Conservation (phyloP, 2,797 vertebrate genomes). For the Lateolabrax maculatus region DNA sequence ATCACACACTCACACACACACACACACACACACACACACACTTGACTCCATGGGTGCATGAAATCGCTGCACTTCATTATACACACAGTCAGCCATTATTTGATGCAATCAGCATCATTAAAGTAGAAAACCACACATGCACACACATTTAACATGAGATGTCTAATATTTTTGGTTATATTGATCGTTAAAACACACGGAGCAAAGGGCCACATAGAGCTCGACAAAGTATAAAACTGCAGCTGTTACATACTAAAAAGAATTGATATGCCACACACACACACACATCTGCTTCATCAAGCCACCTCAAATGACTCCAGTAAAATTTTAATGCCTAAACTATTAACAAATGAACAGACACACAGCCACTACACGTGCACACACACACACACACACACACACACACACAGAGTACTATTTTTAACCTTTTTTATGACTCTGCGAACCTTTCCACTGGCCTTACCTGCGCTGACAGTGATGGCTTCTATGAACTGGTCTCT, state of each 20-base stretch:
- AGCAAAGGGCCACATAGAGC: not conserved
- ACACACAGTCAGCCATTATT: constrained; percentile 1
- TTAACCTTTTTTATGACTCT: too few species aligned
- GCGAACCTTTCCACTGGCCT: constrained; percentile 68
- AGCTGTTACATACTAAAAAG: constrained; percentile 40
- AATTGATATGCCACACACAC: constrained; percentile 12
- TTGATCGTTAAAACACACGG: not conserved
- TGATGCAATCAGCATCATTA: not conserved
- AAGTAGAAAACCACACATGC: not conserved
- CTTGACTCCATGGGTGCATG: not conserved
- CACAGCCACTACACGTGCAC: constrained; percentile 4
- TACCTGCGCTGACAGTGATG: constrained; percentile 98
- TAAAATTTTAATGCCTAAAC: not conserved
- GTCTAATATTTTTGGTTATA: constrained; percentile 21
- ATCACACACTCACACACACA: not conserved
- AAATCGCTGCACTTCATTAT: constrained; percentile 30
- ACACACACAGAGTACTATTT: too few species aligned
- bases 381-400: constrained; percentile 20
- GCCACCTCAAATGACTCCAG: not conserved
- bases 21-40: constrained; percentile 21
- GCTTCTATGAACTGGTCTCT: constrained; percentile 99
- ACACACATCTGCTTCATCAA: constrained; percentile 21
- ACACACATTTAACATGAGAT: not conserved
- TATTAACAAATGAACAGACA: not conserved
- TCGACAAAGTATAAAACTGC: constrained; percentile 34